A percentile compares a stretch with the other conserved stretches of the same genome.
Evolutionary conservation across 2,797 vertebrate genomes (phyloP).

Genomic region (Aphelocoma californica): DNA sequence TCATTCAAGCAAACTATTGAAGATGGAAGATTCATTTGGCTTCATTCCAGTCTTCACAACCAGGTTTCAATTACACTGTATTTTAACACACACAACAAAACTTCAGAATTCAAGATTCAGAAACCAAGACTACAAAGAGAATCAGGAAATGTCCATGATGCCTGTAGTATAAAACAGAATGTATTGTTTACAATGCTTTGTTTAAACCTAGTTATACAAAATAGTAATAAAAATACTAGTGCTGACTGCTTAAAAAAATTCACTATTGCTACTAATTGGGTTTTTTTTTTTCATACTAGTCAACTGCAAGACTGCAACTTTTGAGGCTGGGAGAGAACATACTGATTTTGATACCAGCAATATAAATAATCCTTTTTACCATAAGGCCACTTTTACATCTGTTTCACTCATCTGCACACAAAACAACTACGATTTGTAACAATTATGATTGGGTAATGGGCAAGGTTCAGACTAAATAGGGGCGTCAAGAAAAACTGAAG

Average conservation of each 20-base stretch:
- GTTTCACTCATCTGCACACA: background rate
- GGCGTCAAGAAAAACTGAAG: slow-evolving; percentile 7
- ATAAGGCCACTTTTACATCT: background rate
- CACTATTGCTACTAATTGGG: background rate
- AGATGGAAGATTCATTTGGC: background rate
- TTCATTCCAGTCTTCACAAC: background rate
- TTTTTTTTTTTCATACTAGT: background rate
- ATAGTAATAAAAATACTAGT: background rate
- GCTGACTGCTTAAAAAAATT: background rate
- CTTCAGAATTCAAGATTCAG: background rate
- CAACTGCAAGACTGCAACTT: background rate
- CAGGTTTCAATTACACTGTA: background rate
- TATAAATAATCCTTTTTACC: background rate
- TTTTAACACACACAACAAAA: background rate
- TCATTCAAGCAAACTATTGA: background rate
- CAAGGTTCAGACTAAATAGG: background rate
- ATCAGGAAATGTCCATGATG: background rate
- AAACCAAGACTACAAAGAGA: background rate
- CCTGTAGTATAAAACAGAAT: background rate
- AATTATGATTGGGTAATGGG: background rate
- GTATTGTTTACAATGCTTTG: background rate
- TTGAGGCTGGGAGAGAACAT: background rate
- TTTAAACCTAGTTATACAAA: background rate
- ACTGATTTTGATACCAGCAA: background rate
- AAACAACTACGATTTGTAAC: background rate